Evolutionary conservation across 2,888 invertebrate species (phyloP).

Genomic region (Cantharis flavilabris): DNA sequence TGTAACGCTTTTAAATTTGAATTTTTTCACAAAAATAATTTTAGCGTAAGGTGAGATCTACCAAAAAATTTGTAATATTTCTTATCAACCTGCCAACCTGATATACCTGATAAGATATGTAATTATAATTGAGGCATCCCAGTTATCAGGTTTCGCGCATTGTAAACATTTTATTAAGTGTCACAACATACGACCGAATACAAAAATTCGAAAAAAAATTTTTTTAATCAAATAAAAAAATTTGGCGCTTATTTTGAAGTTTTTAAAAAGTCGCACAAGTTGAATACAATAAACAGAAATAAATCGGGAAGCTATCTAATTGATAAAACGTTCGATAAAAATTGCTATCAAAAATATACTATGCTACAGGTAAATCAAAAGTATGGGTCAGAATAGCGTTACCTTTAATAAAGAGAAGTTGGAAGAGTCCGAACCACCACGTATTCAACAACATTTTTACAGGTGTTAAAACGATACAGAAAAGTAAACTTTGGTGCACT

Average conservation of each 20-base stretch:
- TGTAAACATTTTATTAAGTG: not conserved
- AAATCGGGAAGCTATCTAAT: not conserved
- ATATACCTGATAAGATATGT: not conserved
- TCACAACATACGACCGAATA: not conserved
- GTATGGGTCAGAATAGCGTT: not conserved
- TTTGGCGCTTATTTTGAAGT: not conserved
- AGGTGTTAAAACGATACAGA: constrained; percentile 13
- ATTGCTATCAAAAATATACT: not conserved
- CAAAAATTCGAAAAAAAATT: not conserved
- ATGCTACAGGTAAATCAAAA: not conserved
- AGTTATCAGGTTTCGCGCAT: not conserved
- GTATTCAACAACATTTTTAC: constrained; percentile 20
- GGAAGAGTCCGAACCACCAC: constrained; percentile 25
- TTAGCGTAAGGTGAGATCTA: not conserved
- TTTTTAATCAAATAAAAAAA: not conserved
- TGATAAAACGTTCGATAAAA: not conserved
- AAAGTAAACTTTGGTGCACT: constrained; percentile 4
- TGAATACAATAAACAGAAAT: not conserved
- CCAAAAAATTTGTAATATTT: not conserved
- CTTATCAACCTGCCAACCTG: not conserved
- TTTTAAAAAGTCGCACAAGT: not conserved
- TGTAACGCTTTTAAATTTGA: not conserved
- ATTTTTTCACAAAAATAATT: not conserved
- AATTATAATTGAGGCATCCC: not conserved
- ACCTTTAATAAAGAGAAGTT: constrained; percentile 25